A percentile compares a stretch with the other conserved stretches of the same genome.
Evolutionary conservation across 2,113 vertebrate species (phyloP).

Genomic region (Perognathus longimembris): DNA sequence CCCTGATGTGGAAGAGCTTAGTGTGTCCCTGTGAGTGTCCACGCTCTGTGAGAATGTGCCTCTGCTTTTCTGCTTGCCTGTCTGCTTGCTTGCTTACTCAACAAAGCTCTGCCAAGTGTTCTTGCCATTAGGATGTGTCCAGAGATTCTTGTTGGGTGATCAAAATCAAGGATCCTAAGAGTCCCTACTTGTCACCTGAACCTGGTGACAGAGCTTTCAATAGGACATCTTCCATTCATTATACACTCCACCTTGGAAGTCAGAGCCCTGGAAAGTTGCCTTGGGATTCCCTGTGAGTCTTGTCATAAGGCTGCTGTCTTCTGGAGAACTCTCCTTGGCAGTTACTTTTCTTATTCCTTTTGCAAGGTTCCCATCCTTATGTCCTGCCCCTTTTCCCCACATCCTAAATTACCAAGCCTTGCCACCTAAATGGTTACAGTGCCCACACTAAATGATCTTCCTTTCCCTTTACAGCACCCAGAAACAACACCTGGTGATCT

Average conservation of each 20-base stretch:
- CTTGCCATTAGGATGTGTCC: too few species aligned
- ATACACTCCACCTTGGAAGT: background rate
- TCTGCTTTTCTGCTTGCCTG: too few species aligned
- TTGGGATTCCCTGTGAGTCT: background rate
- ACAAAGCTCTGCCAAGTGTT: too few species aligned
- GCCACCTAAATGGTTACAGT: background rate
- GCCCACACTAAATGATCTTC: background rate
- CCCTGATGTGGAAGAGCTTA: too few species aligned
- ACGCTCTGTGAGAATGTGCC: too few species aligned
- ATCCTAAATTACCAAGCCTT: background rate
- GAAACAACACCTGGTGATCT: background rate
- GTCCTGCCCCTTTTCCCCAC: too few species aligned
- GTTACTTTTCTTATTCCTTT: background rate
- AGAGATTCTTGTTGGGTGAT: too few species aligned
- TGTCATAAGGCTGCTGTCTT: background rate
- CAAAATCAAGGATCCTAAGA: too few species aligned
- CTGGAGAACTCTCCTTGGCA: background rate
- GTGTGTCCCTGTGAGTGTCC: too few species aligned
- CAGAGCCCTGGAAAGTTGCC: background rate
- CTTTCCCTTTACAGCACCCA: background rate
- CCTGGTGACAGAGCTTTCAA: background rate
- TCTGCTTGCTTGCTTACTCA: too few species aligned
- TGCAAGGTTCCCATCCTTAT: background rate
- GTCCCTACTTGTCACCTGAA: too few species aligned
- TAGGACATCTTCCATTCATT: background rate